phyloP scores from a whole-genome alignment of 2,113 vertebrate species.

The Megaceryle torquata region DNA sequence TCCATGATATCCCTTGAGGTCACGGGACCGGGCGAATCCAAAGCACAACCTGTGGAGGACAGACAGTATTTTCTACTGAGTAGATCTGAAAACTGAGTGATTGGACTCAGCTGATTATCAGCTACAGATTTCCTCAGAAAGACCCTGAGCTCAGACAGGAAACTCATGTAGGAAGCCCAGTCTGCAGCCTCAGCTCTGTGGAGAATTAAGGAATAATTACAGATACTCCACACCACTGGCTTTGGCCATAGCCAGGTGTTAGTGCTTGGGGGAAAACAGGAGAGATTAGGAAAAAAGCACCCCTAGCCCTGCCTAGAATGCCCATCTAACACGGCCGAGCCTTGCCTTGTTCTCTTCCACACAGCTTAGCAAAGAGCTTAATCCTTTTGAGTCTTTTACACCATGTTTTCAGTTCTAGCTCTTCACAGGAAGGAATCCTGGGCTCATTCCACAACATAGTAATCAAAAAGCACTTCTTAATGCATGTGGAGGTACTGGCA shows the following conservation, averaged over 20 bases:
- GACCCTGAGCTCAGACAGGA: not conserved
- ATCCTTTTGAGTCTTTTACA: not conserved
- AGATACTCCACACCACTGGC: fast-evolving
- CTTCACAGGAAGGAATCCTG: fast-evolving
- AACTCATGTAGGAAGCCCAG: fast-evolving
- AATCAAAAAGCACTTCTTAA: not conserved
- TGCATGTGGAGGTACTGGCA: fast-evolving
- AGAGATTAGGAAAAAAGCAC: not conserved
- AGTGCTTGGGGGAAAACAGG: not conserved
- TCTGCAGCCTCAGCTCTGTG: not conserved
- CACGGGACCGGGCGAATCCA: constrained; percentile 67
- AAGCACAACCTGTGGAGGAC: constrained; percentile 65
- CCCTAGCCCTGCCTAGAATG: not conserved
- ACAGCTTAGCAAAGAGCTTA: not conserved
- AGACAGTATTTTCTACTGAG: not conserved
- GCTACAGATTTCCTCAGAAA: fast-evolving
- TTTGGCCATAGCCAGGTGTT: not conserved
- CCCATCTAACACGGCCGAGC: not conserved
- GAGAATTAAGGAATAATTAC: fast-evolving
- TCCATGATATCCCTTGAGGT: not conserved
- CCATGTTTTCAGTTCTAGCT: not conserved
- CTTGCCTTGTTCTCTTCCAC: not conserved
- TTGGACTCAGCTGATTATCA: no score
- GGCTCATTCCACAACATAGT: not conserved
- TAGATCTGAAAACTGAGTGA: fast-evolving